Evolutionary conservation across 2,113 vertebrate species (phyloP).

Genomic region (Xiphophorus maculatus): DNA sequence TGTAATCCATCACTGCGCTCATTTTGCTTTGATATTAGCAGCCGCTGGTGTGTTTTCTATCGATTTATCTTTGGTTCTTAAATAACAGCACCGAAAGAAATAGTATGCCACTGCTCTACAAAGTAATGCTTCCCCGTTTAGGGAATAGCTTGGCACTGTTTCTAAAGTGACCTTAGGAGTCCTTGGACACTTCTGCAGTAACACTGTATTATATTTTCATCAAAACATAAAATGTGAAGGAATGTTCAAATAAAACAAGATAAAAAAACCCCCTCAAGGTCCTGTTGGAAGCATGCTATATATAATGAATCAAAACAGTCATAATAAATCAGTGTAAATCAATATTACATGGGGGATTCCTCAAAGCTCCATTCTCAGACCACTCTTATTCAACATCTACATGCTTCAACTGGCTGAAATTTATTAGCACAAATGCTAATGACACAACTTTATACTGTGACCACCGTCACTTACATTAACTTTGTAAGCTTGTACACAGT

Average conservation of each 20-base stretch:
- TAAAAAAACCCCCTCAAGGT: neutral
- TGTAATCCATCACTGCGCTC: constrained; percentile 27
- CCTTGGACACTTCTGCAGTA: constrained; percentile 1
- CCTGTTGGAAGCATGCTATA: neutral
- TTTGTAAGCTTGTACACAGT: too few species aligned
- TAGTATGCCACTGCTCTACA: constrained; percentile 37
- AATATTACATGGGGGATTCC: too few species aligned
- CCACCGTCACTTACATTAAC: too few species aligned
- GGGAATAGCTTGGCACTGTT: constrained; percentile 4
- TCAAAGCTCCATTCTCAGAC: too few species aligned
- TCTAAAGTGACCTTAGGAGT: constrained; percentile 61
- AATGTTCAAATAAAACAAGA: neutral
- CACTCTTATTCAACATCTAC: too few species aligned
- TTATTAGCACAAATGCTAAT: too few species aligned
- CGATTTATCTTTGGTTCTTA: constrained; percentile 33
- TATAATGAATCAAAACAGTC: neutral
- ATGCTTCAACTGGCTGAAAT: too few species aligned
- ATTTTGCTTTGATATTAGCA: constrained; percentile 47
- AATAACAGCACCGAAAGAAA: constrained; percentile 31
- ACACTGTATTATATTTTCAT: constrained; percentile 11
- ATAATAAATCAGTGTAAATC: too few species aligned
- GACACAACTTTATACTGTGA: too few species aligned
- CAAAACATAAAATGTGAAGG: constrained; percentile 7
- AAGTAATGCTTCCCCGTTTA: constrained; percentile 29
- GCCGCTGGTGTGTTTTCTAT: constrained; percentile 15